Evolutionary conservation across 1,140 invertebrate species (phyloP).

Genomic region (Pachypeltis micranthus): DNA sequence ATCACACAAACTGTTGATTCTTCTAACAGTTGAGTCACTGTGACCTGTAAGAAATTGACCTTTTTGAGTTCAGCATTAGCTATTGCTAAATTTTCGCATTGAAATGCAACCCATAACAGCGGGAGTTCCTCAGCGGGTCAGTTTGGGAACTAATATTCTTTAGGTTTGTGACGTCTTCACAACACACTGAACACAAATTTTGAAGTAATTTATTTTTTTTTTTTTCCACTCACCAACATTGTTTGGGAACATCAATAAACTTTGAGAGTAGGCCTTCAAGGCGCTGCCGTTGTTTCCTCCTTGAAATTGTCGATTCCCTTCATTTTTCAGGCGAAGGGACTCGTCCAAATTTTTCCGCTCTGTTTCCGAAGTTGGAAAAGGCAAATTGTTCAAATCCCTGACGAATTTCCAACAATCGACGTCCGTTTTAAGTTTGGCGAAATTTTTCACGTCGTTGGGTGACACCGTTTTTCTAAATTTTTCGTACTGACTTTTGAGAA

Average conservation of each 20-base stretch:
- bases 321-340: slow-evolving; percentile 54
- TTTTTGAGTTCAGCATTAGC: background rate
- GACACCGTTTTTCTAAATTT: background rate
- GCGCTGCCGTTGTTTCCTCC: slow-evolving; percentile 62
- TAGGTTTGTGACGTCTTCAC: background rate
- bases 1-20: background rate
- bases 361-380: background rate
- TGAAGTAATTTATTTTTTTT: background rate
- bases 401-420: slow-evolving; percentile 4
- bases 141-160: background rate
- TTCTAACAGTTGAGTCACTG: no score
- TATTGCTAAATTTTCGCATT: background rate
- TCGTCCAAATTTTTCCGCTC: slow-evolving; percentile 41
- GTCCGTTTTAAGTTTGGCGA: slow-evolving; percentile 9
- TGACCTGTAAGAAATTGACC: no score
- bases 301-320: slow-evolving; percentile 67
- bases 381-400: background rate
- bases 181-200: background rate
- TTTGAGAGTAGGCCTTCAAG: slow-evolving; percentile 58
- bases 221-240: slow-evolving; percentile 27
- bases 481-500: background rate
- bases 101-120: background rate
- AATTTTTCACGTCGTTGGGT: background rate
- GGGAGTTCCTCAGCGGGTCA: background rate
- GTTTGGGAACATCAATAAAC: slow-evolving; percentile 48